Base-by-base conservation (phyloP, 1,140 invertebrate genomes). In the Caenorhabditis elegans region DNA sequence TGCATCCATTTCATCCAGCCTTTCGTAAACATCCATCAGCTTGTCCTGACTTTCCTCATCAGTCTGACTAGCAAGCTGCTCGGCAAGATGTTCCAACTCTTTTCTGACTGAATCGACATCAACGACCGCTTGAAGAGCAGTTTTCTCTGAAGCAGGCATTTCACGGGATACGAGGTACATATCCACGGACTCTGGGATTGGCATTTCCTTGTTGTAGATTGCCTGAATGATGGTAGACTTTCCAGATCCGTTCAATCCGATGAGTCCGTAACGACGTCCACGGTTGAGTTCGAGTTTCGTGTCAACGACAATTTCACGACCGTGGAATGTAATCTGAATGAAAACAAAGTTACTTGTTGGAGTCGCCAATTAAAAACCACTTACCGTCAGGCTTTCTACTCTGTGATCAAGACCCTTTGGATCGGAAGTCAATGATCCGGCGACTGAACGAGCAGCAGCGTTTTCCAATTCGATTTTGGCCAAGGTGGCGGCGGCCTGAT, bases 261-360 rank as follows among this genome's bases (percentile, higher is more conserved):
- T 93, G 0, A 99, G 92, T 86, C 97, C 98, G 91, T 99, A 99
- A 86, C 97, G 93, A 86, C 96, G 92, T 0, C 97, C 96, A 90
- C 95, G 97, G 92, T 98, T 99, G 87, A 99, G 92, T 91, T 99
- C 97, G 0, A 99, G 91, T 90, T 95, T 94, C 0, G 97, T 97
- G 90, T 99, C 98, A 89, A 95, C 94, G 65, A 99, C 92, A 80
- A 99, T 92, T 92, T 99, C 98, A 86, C 93, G 93, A 60, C 98
- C 98, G 90, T 99, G 97, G 90, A 99, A 99, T 65, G 96, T 98
- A 76, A 99, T 77, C 76, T 95, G 43, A 43, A 80, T n/a, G 15
- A n/a, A 26, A 53, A 19, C 47, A n/a, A 77, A 31, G 6, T 34
- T 47, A 17, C 15, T 47, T 24, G 5, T 13, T n/a, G 11, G 22